Percentiles rank a stretch among this genome's conserved stretches.
These are phyloP conservation scores for Steromphala cineraria DNA, from an alignment of 2,888 invertebrate genomes.

Conservation along the genomic window DNA sequence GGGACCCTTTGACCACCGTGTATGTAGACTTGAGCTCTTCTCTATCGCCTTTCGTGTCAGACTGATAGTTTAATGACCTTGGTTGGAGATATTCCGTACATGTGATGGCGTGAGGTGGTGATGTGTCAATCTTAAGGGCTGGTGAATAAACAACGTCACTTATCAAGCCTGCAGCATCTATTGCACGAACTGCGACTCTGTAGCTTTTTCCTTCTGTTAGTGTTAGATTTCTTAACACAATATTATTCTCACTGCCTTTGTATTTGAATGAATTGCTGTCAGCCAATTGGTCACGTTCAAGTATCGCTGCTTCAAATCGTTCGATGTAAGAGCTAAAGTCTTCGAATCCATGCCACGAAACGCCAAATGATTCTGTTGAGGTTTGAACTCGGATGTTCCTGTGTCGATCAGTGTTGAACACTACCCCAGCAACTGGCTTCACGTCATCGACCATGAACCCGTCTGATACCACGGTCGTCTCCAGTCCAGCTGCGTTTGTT, in stretches of 20 bases:
- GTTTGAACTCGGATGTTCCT: not conserved
- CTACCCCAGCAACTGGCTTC: not conserved
- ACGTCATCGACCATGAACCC: slow-evolving; percentile 10
- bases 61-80: not conserved
- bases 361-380: not conserved
- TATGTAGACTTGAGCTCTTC: not conserved
- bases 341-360: slow-evolving; percentile 6
- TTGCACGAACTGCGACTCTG: not conserved
- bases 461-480: not conserved
- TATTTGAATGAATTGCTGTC: not conserved
- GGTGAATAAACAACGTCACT: not conserved
- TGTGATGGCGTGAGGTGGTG: not conserved
- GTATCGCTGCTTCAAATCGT: not conserved
- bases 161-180: not conserved
- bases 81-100: not conserved
- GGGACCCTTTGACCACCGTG: not conserved
- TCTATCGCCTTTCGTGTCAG: not conserved
- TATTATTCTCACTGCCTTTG: not conserved
- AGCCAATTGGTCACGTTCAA: not conserved
- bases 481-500: slow-evolving; percentile 23
- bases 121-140: not conserved
- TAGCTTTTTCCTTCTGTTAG: not conserved
- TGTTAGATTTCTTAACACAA: not conserved
- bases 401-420: not conserved
- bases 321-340: not conserved